Conservation (phyloP, 2,113 vertebrate genomes). For the Lampris incognitus region DNA sequence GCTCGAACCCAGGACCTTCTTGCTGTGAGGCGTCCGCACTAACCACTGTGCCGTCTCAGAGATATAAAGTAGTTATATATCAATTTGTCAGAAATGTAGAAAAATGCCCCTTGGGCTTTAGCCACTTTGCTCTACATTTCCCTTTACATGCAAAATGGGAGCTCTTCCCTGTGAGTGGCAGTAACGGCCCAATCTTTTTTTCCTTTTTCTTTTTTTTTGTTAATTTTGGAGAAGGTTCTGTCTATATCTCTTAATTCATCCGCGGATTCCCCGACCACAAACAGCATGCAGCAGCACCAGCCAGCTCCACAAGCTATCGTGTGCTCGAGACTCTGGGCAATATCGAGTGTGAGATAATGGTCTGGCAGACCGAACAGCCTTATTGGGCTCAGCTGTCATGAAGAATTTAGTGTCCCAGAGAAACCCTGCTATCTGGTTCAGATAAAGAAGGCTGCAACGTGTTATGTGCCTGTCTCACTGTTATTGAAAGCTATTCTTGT, state of each 20-base stretch:
- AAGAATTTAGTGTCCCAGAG: slow-evolving; percentile 46
- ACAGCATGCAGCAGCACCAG: slow-evolving; percentile 24
- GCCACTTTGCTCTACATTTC: not conserved
- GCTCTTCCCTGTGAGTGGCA: no score
- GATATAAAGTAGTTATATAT: no score
- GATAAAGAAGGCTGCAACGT: no score
- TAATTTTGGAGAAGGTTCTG: not conserved
- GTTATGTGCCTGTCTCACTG: no score
- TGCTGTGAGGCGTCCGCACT: no score
- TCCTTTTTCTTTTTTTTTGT: not conserved
- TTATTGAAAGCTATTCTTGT: no score
- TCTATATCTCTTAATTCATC: not conserved
- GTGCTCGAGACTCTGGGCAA: slow-evolving; percentile 44
- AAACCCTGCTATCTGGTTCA: not conserved
- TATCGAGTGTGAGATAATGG: slow-evolving; percentile 32
- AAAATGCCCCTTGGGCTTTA: no score
- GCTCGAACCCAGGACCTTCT: no score
- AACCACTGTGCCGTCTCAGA: no score
- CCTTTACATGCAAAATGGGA: not conserved
- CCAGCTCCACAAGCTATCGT: slow-evolving; percentile 32
- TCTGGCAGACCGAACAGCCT: slow-evolving; percentile 56
- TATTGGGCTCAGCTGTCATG: slow-evolving; percentile 47
- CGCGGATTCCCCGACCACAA: not conserved
- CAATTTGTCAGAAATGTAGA: no score
- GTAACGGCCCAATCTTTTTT: no score